Conservation (phyloP, 2,113 vertebrate species). For the Emydura subglobosa region DNA sequence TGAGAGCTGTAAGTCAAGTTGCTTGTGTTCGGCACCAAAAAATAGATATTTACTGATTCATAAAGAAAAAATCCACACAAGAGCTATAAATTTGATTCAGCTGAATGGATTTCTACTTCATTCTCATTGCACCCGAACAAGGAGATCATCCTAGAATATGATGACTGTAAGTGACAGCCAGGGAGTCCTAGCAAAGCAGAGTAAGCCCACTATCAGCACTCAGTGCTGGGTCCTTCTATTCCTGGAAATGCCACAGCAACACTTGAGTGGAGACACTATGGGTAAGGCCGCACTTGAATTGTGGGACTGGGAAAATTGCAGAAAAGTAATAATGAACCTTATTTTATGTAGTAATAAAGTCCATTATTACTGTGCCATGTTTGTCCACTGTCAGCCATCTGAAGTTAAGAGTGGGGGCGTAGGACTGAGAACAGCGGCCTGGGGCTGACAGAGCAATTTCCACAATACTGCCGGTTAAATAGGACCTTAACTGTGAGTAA, state of each 20-base stretch:
- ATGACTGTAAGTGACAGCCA: not conserved
- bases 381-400: not conserved
- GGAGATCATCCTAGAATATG: not conserved
- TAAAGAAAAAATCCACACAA: not conserved
- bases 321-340: not conserved
- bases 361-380: not conserved
- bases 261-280: not conserved
- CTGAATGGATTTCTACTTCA: fast-evolving
- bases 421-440: no score
- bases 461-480: not conserved
- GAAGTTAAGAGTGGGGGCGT: no score
- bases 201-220: not conserved
- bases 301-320: not conserved
- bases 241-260: not conserved
- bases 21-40: not conserved
- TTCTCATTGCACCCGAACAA: fast-evolving
- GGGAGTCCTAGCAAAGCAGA: not conserved
- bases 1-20: fast-evolving
- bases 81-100: not conserved
- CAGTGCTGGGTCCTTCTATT: not conserved
- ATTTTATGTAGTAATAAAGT: not conserved
- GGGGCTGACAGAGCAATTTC: not conserved
- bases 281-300: not conserved
- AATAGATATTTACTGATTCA: not conserved
- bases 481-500: not conserved